These are phyloP conservation scores for Anhinga rufa DNA, from an alignment of 2,113 vertebrate genomes.

Conservation along the genomic window DNA sequence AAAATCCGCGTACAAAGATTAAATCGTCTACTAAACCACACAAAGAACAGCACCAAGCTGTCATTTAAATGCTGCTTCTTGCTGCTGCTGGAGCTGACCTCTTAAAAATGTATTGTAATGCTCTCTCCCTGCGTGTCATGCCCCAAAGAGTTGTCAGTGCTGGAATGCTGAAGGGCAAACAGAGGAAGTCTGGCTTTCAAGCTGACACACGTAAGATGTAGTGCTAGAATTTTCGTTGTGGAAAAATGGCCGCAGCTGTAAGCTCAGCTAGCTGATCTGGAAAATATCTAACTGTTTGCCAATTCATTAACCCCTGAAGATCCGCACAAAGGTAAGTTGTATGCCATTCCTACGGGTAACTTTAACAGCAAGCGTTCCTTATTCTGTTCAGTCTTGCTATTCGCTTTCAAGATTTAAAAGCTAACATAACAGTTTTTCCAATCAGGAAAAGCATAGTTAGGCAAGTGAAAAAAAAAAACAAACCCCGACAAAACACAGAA, in stretches of 20 bases:
- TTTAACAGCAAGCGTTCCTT: not conserved
- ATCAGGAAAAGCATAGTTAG: not conserved
- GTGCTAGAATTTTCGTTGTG: slow-evolving; percentile 44
- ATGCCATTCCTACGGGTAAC: not conserved
- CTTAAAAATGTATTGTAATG: not conserved
- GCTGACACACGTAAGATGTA: slow-evolving; percentile 15
- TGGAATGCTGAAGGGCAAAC: slow-evolving; percentile 31
- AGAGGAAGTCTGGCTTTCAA: not conserved
- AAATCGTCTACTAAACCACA: not conserved
- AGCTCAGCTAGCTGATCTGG: slow-evolving; percentile 37
- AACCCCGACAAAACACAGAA: not conserved
- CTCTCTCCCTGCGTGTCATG: not conserved
- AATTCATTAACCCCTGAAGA: slow-evolving; percentile 46
- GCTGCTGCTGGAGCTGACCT: not conserved
- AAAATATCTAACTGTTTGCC: slow-evolving; percentile 46
- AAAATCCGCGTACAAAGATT: not conserved
- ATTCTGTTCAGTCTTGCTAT: not conserved
- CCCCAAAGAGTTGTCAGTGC: slow-evolving; percentile 1
- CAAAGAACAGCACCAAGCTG: not conserved
- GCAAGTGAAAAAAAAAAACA: not conserved
- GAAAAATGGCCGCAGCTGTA: slow-evolving; percentile 47
- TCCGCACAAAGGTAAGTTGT: not conserved
- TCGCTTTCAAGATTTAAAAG: not conserved
- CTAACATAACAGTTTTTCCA: not conserved
- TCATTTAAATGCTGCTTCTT: not conserved